Evolutionary conservation across 2,113 vertebrate species (phyloP).

Genomic region (Gambusia holbrooki): DNA sequence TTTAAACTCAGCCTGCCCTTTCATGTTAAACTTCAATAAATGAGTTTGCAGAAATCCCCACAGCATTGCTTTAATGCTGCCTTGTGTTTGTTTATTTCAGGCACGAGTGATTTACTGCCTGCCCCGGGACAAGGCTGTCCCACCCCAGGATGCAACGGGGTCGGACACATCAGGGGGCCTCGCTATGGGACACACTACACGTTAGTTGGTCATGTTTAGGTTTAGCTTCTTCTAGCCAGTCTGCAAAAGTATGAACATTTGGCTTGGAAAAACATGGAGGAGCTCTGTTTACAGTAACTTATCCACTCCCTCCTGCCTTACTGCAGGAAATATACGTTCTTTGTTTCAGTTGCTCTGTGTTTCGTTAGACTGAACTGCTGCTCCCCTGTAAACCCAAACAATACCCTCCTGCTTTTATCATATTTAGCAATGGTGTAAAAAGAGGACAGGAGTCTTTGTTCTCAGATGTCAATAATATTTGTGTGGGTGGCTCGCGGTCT

Average conservation of each 20-base stretch:
- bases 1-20: background rate
- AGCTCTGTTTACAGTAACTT: background rate
- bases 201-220: conserved; percentile 68
- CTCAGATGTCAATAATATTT: conserved; percentile 40
- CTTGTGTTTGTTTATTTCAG: conserved; percentile 47
- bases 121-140: conserved; percentile 86
- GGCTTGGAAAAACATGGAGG: background rate
- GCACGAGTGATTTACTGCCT: conserved; percentile 67
- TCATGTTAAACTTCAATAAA: conserved; percentile 12
- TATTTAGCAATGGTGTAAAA: background rate
- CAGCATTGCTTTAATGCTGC: background rate
- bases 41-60: conserved; percentile 10
- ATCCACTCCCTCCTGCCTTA: too few relatives aligned
- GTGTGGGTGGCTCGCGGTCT: conserved; percentile 49
- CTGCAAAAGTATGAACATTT: too few relatives aligned
- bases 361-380: background rate
- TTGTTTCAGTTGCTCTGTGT: background rate
- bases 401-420: conserved; percentile 3
- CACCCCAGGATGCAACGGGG: conserved; percentile 87
- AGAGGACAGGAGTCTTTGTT: conserved; percentile 19
- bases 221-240: background rate
- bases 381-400: background rate
- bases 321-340: background rate
- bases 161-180: conserved; percentile 88
- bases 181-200: conserved; percentile 91